Conservation (phyloP, 2,797 vertebrate genomes). For the Todus mexicanus region DNA sequence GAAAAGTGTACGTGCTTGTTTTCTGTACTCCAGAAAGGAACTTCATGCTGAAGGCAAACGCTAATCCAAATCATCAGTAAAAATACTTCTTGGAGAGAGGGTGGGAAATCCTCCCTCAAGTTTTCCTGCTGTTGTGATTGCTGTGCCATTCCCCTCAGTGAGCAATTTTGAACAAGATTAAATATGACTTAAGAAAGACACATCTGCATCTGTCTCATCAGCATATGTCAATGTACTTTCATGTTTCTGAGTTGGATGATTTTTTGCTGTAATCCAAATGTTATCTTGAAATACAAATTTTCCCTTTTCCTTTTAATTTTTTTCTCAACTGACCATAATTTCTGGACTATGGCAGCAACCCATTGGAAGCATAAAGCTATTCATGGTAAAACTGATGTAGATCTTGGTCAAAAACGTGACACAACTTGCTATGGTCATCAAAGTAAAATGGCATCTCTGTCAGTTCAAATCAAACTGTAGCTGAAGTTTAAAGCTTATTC, state of each 20-base stretch:
- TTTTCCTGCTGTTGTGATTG: background rate
- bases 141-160: background rate
- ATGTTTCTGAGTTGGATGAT: background rate
- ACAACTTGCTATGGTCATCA: background rate
- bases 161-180: background rate
- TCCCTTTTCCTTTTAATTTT: background rate
- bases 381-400: background rate
- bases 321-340: background rate
- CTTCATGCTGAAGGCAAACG: background rate
- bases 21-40: background rate
- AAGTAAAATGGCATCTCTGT: background rate
- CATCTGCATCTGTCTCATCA: background rate
- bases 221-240: background rate
- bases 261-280: background rate
- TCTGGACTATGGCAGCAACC: background rate
- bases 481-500: background rate
- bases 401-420: background rate
- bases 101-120: background rate
- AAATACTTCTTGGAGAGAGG: background rate
- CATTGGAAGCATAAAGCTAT: background rate
- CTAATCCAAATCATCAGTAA: background rate
- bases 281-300: background rate
- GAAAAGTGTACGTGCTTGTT: background rate
- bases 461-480: background rate
- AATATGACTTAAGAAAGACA: background rate